Base-by-base conservation (phyloP, 2,797 vertebrate species). In the Zonotrichia albicollis region DNA sequence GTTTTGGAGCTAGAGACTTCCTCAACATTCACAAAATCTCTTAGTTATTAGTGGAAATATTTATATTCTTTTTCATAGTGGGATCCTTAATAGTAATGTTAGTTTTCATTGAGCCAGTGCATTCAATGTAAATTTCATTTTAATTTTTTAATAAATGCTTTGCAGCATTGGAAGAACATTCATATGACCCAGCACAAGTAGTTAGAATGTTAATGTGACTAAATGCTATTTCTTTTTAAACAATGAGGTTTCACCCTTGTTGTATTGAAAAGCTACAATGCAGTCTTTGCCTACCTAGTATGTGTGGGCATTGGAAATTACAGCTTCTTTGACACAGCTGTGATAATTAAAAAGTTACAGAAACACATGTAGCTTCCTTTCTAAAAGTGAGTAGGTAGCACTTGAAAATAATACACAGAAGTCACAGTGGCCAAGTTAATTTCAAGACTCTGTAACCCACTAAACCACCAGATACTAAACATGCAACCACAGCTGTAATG, bases 161-260 rank as follows among this genome's bases (percentile, higher is more conserved):
- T 73, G 9, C 26, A 76, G 29, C n/a, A 16, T 16, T 79, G 46
- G 40, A 61, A 53, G 25, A 34, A 45, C 6, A 30, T 70, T 64
- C 40, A 9, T 51, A 13, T 29, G 36, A 72, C 25, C 4, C 22
- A 76, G 27, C 0, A 0, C 54, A 80, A 53, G 16, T 5, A 2
- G 12, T 61, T 60, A 61, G 27, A 65, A n/a, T 11, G 76, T 84
- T 21, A 36, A 0, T 30, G 16, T 62, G 11, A 62, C 23, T 61
- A 8, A 11, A 13, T 11, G 15, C 38, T 30, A 3, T 30, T 38
- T 30, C 9, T 34, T 68, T 72, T 77, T 43, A 45, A 68, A 32
- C 5, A 1, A 3, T 20, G 23, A 50, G 5, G 10, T 53, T 45
- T 27, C 23, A 30, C 4, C 11, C 1, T 0, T 54, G 12, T 0